phyloP scores from a whole-genome alignment of 2,888 invertebrate genomes.

The Tinea trinotella region DNA sequence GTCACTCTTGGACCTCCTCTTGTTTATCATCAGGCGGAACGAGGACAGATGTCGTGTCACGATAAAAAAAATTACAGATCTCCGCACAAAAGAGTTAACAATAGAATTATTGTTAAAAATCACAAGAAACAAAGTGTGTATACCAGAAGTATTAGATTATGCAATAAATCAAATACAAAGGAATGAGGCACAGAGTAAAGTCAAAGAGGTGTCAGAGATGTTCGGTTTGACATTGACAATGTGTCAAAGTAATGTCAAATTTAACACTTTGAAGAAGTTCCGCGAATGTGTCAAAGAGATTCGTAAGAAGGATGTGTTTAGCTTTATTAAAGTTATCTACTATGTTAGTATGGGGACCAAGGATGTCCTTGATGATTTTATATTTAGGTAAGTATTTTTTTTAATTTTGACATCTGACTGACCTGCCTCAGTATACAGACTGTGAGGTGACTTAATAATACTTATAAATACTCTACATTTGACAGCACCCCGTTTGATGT shows the following conservation, averaged over 20 bases:
- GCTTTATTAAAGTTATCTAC: neutral
- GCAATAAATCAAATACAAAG: constrained; percentile 25
- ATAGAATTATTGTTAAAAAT: constrained; percentile 25
- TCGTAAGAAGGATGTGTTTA: neutral
- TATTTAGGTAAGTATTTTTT: constrained; percentile 10
- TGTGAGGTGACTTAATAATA: no score
- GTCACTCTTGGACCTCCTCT: no score
- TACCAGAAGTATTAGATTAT: constrained; percentile 30
- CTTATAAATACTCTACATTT: no score
- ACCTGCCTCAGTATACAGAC: no score
- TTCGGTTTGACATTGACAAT: constrained; percentile 32
- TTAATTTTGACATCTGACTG: no score
- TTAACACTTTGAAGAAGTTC: neutral
- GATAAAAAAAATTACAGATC: constrained; percentile 11
- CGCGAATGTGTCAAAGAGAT: neutral
- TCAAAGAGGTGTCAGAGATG: constrained; percentile 30
- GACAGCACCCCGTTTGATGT: no score
- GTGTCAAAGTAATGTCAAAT: neutral
- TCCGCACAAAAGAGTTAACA: neutral
- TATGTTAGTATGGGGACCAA: neutral
- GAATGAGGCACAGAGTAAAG: constrained; percentile 19
- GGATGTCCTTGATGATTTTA: neutral
- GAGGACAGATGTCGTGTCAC: no score
- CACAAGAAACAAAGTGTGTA: constrained; percentile 29
- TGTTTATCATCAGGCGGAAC: no score